Evolutionary conservation across 1,140 invertebrate species (phyloP).

Genomic region (Bombus pyrosoma): DNA sequence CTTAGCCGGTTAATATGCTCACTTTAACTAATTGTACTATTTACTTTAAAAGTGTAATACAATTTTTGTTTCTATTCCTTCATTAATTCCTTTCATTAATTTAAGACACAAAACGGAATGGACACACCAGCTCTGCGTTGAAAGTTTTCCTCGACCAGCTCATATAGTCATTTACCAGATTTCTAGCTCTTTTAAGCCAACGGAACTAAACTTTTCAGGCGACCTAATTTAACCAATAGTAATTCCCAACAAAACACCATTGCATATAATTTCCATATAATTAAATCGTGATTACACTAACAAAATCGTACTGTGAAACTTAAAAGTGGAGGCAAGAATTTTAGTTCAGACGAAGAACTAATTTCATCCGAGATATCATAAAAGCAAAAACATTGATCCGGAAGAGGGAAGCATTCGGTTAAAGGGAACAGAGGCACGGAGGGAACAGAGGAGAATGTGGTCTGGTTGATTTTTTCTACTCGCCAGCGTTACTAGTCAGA

Average conservation of each 20-base stretch:
- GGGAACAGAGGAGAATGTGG: neutral
- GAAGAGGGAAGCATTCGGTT: no score
- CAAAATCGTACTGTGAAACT: neutral
- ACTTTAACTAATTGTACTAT: no score
- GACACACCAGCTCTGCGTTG: neutral
- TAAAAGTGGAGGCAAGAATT: neutral
- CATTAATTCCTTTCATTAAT: neutral
- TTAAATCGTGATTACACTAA: neutral
- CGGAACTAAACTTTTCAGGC: neutral
- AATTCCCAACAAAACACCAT: neutral
- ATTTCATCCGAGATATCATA: neutral
- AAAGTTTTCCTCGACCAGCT: no score
- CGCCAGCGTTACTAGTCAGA: neutral
- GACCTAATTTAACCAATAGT: neutral
- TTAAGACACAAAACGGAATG: neutral
- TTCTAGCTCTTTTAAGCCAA: neutral
- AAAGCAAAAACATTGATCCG: neutral
- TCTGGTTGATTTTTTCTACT: conserved; percentile 4
- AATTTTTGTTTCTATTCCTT: no score
- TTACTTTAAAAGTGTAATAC: no score
- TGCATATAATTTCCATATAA: neutral
- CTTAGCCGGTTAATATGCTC: no score
- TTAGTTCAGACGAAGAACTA: neutral
- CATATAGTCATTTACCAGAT: neutral
- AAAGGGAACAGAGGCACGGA: neutral